These are phyloP conservation scores for Aethes cnicana DNA, from an alignment of 2,888 invertebrate genomes.

Conservation along the genomic window DNA sequence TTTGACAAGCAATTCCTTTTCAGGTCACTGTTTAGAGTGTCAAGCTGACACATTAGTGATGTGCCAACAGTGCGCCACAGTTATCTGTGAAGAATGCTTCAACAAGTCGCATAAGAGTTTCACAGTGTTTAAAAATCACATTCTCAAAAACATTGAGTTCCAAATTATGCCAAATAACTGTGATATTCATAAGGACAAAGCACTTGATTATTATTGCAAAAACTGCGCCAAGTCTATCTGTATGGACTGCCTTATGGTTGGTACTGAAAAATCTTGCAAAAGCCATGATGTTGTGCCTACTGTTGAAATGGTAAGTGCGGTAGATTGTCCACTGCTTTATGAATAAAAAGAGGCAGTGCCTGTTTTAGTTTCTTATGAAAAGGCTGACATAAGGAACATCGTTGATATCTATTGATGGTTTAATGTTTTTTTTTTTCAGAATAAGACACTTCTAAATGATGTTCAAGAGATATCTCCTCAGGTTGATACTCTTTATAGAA, in stretches of 20 bases:
- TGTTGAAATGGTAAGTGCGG: constrained; percentile 24
- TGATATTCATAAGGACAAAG: constrained; percentile 10
- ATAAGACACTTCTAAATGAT: constrained; percentile 2
- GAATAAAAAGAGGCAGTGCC: too few species aligned
- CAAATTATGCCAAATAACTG: constrained; percentile 11
- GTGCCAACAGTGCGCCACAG: constrained; percentile 28
- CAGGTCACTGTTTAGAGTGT: constrained; percentile 24
- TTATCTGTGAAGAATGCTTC: constrained; percentile 19
- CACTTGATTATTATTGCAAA: constrained; percentile 21
- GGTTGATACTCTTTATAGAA: constrained; percentile 14
- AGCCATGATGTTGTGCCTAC: constrained; percentile 14
- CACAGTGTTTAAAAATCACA: constrained; percentile 23
- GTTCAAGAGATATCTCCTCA: constrained; percentile 13
- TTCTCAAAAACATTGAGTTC: constrained; percentile 13
- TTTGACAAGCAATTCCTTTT: not conserved
- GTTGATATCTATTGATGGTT: too few species aligned
- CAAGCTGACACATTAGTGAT: constrained; percentile 10
- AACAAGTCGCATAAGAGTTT: constrained; percentile 19
- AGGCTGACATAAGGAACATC: too few species aligned
- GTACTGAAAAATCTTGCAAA: constrained; percentile 20
- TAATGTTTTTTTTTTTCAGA: constrained; percentile 4
- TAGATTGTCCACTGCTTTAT: too few species aligned
- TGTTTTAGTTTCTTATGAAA: too few species aligned
- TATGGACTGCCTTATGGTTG: constrained; percentile 22
- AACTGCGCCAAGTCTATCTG: constrained; percentile 15